Evolutionary conservation across 2,113 vertebrate species (phyloP).

Genomic region (Scomber scombrus): DNA sequence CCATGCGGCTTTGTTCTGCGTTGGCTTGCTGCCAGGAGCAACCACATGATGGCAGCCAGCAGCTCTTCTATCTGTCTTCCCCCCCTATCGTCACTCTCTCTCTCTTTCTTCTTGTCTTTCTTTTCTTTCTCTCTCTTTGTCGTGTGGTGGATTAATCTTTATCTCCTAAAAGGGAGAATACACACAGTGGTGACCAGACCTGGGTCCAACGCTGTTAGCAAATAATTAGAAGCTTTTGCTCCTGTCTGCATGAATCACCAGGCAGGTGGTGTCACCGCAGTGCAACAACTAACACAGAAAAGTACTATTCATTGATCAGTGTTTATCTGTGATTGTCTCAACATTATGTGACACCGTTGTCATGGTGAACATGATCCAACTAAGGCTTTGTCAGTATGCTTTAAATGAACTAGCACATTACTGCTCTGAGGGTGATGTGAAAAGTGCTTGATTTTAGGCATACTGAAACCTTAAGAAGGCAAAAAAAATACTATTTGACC

Average conservation of each 20-base stretch:
- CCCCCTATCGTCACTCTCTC: neutral
- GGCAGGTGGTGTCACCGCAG: neutral
- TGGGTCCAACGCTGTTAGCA: constrained; percentile 41
- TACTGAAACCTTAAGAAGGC: neutral
- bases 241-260: constrained; percentile 25
- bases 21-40: constrained; percentile 44
- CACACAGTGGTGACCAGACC: constrained; percentile 25
- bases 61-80: constrained; percentile 51
- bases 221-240: constrained; percentile 10
- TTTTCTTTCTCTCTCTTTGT: constrained; percentile 32
- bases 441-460: constrained; percentile 6
- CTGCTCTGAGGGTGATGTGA: no score
- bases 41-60: constrained; percentile 51
- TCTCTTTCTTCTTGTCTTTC: neutral
- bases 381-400: constrained; percentile 6
- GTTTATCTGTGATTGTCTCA: neutral
- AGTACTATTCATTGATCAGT: neutral
- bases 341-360: neutral
- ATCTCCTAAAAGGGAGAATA: constrained; percentile 24
- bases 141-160: constrained; percentile 13
- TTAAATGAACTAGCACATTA: no score
- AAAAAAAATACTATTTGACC: constrained; percentile 32
- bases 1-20: constrained; percentile 51
- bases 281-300: neutral
- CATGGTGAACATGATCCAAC: neutral